Conservation (phyloP, 1,140 invertebrate genomes). For the Ceratitis capitata region DNA sequence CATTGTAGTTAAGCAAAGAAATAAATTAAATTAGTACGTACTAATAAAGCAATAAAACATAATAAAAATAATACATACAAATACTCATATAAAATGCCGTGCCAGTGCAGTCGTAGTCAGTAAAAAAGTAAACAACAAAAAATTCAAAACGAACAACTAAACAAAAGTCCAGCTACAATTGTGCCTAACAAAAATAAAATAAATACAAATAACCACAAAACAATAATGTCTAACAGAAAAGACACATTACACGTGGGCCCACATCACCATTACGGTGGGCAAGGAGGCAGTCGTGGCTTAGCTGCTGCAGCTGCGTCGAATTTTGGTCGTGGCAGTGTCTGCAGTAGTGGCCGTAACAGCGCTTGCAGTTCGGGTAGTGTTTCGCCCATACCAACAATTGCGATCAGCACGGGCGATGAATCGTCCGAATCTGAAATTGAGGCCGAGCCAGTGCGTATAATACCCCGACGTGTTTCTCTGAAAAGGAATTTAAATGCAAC, state of each 20-base stretch:
- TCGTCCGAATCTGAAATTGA: conserved; percentile 75
- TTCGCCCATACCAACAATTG: conserved; percentile 57
- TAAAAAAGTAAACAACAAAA: neutral
- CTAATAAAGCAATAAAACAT: neutral
- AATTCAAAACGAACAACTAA: neutral
- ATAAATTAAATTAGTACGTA: neutral
- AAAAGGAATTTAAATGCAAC: conserved; percentile 73
- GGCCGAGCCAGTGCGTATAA: conserved; percentile 72
- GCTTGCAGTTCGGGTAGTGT: conserved; percentile 58
- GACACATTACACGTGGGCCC: conserved; percentile 1
- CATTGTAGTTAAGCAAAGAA: neutral
- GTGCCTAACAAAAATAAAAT: neutral
- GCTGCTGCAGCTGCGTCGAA: neutral
- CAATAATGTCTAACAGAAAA: neutral
- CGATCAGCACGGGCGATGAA: conserved; percentile 61
- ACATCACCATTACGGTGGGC: conserved; percentile 45
- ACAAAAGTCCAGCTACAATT: neutral
- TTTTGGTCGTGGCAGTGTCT: conserved; percentile 2
- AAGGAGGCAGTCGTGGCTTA: conserved; percentile 21
- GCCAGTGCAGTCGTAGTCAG: neutral
- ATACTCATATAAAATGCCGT: neutral
- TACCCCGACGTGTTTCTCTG: conserved; percentile 74
- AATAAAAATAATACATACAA: neutral
- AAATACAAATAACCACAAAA: neutral
- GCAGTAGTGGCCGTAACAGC: conserved; percentile 47